Percentiles rank a stretch among this genome's conserved stretches.
Conservation (phyloP, 2,888 invertebrate genomes). For the Zelleria hepariella region DNA sequence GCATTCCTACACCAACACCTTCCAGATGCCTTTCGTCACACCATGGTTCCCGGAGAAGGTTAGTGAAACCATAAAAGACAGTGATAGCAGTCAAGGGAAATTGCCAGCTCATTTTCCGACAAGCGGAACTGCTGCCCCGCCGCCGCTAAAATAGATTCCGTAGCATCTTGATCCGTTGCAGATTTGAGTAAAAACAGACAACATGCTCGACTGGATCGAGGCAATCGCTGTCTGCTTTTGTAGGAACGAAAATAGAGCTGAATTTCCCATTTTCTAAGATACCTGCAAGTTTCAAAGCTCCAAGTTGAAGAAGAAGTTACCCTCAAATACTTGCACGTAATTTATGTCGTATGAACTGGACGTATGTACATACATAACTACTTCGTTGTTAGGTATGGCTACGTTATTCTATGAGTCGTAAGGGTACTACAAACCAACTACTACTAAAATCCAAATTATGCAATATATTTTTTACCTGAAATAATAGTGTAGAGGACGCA, state of each 20-base stretch:
- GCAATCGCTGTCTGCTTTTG: not conserved
- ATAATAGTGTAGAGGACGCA: too few species aligned
- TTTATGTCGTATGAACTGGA: not conserved
- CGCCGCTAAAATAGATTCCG: too few species aligned
- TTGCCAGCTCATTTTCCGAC: not conserved
- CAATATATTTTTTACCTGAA: too few species aligned
- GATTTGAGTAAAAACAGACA: not conserved
- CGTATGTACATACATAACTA: too few species aligned
- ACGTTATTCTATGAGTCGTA: too few species aligned
- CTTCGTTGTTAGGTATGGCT: too few species aligned
- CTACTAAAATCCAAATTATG: too few species aligned
- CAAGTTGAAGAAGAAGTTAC: not conserved
- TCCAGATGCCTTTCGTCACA: conserved; percentile 95
- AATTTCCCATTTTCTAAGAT: not conserved
- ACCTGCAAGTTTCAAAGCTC: not conserved
- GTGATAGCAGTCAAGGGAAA: not conserved
- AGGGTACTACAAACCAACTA: too few species aligned
- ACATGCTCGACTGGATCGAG: not conserved
- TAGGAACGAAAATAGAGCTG: not conserved
- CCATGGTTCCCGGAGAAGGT: conserved; percentile 96
- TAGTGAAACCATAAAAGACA: conserved; percentile 6
- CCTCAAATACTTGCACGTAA: not conserved
- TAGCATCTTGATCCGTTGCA: not conserved
- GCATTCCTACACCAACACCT: conserved; percentile 94
- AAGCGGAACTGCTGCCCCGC: not conserved